These are phyloP conservation scores for Xanthorhoe spadicearia DNA, from an alignment of 2,888 invertebrate species.

Conservation along the genomic window DNA sequence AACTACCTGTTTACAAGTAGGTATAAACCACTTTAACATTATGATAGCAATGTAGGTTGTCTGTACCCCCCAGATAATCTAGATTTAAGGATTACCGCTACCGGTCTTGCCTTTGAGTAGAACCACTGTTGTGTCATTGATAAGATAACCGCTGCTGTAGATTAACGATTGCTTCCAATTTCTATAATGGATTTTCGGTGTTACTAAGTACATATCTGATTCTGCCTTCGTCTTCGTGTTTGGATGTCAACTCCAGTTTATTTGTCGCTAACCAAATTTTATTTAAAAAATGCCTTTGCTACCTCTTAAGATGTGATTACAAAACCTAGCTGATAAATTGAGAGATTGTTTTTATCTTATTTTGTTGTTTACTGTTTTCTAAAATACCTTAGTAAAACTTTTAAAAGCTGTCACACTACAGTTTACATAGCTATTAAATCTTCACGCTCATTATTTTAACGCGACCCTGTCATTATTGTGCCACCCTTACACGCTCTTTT, in stretches of 20 bases:
- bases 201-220: no score
- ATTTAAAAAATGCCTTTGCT: no score
- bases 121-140: neutral
- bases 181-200: neutral
- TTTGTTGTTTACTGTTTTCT: no score
- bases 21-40: neutral
- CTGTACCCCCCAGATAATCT: neutral
- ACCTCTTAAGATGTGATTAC: no score
- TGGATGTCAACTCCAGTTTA: no score
- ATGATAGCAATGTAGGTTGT: neutral
- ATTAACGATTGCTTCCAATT: neutral
- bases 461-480: neutral
- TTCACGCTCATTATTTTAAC: neutral
- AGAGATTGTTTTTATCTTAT: no score
- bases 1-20: neutral
- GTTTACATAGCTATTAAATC: neutral
- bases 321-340: no score
- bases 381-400: no score
- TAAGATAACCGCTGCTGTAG: neutral
- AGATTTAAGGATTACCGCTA: neutral
- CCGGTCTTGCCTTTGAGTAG: neutral
- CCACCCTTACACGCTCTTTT: neutral
- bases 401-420: no score
- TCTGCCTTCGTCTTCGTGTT: no score
- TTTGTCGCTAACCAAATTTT: no score